Conservation (phyloP, 2,113 vertebrate species). For the Reinhardtius hippoglossoides region DNA sequence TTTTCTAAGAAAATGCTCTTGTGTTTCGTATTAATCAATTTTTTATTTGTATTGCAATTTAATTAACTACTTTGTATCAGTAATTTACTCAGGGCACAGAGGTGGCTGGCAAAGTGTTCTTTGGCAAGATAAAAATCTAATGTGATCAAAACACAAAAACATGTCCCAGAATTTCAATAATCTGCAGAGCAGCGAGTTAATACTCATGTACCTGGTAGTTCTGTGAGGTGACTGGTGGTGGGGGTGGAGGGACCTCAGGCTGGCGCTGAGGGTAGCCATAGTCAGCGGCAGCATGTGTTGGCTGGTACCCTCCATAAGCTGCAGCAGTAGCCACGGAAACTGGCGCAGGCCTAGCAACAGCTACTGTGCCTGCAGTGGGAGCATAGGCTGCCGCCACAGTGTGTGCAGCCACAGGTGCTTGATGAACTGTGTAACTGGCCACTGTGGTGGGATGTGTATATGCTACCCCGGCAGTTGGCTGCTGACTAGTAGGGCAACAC, state of each 20-base stretch:
- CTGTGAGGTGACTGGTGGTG: conserved; percentile 95
- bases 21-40: too few species aligned
- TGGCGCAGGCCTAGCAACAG: conserved; percentile 92
- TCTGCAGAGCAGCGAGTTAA: neutral
- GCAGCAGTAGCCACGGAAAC: conserved; percentile 93
- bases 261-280: conserved; percentile 96
- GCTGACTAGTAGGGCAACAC: conserved; percentile 82
- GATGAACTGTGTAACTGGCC: conserved; percentile 98
- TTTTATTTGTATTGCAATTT: too few species aligned
- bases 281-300: conserved; percentile 90
- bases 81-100: too few species aligned
- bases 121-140: too few species aligned
- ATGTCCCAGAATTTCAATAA: too few species aligned
- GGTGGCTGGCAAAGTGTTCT: too few species aligned
- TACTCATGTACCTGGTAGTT: conserved; percentile 91
- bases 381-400: conserved; percentile 96
- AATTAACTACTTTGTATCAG: too few species aligned
- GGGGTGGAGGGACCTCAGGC: conserved; percentile 95
- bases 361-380: conserved; percentile 91
- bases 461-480: conserved; percentile 94
- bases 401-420: conserved; percentile 95
- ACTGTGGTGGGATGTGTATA: conserved; percentile 99
- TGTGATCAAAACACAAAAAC: too few species aligned
- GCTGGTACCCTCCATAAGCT: conserved; percentile 94
- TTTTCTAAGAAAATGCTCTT: too few species aligned